A percentile compares a stretch with the other conserved stretches of the same genome.
Evolutionary conservation across 1,140 invertebrate genomes (phyloP).

Genomic region (Zaprionus ornatus): DNA sequence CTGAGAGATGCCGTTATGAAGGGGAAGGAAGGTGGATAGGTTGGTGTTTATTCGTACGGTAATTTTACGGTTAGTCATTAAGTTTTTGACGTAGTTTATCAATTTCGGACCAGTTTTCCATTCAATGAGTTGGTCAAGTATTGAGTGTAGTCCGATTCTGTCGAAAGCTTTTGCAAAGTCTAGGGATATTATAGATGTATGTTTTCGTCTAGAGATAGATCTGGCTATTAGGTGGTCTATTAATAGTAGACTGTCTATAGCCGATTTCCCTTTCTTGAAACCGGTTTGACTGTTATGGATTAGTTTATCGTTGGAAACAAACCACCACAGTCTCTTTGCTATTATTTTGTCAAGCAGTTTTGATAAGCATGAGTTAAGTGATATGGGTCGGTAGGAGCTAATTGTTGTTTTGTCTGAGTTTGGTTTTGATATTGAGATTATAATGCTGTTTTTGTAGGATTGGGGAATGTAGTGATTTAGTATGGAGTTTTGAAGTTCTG

Average conservation of each 20-base stretch:
- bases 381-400: conserved; percentile 19
- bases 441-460: conserved; percentile 27
- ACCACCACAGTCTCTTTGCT: conserved; percentile 26
- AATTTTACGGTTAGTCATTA: conserved; percentile 28
- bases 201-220: conserved; percentile 22
- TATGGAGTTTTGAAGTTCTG: too few species aligned
- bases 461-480: too few species aligned
- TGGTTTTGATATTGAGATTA: conserved; percentile 31
- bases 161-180: conserved; percentile 23
- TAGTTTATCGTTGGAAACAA: conserved; percentile 17
- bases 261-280: too few species aligned
- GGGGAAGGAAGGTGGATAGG: neutral
- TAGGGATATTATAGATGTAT: conserved; percentile 13
- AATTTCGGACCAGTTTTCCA: conserved; percentile 26
- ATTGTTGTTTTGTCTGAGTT: conserved; percentile 18
- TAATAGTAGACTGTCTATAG: conserved; percentile 14
- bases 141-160: conserved; percentile 23
- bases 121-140: conserved; percentile 19
- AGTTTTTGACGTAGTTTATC: conserved; percentile 22
- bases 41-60: conserved; percentile 13
- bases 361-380: conserved; percentile 26
- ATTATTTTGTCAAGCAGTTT: conserved; percentile 38
- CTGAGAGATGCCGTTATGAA: conserved; percentile 8
- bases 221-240: conserved; percentile 15
- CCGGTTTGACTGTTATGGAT: neutral